Conservation (phyloP, 1,140 invertebrate genomes). For the Solenopsis invicta region DNA sequence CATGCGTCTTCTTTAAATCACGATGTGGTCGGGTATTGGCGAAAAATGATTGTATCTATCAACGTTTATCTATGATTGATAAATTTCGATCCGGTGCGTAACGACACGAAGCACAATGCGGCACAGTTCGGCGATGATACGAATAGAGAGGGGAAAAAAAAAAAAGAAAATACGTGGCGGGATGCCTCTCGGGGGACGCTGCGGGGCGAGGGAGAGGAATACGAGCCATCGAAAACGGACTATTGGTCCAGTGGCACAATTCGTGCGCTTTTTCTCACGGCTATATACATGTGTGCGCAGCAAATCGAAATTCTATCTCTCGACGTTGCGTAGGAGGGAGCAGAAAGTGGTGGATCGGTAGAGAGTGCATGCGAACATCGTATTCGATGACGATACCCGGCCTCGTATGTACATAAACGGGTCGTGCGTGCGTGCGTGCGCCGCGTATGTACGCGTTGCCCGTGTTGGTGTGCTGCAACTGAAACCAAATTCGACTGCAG, state of each 20-base stretch:
- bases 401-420: constrained; percentile 35
- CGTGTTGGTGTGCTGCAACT: constrained; percentile 40
- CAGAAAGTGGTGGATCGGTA: constrained; percentile 58
- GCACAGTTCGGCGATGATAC: constrained; percentile 25
- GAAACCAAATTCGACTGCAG: constrained; percentile 75
- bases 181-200: constrained; percentile 16
- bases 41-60: constrained; percentile 40
- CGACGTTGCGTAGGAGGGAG: constrained; percentile 66
- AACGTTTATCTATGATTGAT: constrained; percentile 51
- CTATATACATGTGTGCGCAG: constrained; percentile 61
- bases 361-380: constrained; percentile 69
- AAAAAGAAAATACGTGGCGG: not conserved
- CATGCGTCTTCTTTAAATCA: constrained; percentile 35
- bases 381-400: constrained; percentile 69
- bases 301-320: constrained; percentile 76
- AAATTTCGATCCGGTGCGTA: constrained; percentile 44
- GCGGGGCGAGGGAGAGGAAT: not conserved
- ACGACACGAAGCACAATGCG: constrained; percentile 22
- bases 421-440: not conserved
- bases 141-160: not conserved
- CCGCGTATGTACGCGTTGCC: no score
- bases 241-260: constrained; percentile 75
- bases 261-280: constrained; percentile 70
- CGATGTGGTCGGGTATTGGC: not conserved
- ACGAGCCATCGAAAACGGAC: constrained; percentile 57